Percentiles rank a stretch among this genome's conserved stretches.
Evolutionary conservation across 2,888 invertebrate genomes (phyloP).

Genomic region (Biston stratarius): DNA sequence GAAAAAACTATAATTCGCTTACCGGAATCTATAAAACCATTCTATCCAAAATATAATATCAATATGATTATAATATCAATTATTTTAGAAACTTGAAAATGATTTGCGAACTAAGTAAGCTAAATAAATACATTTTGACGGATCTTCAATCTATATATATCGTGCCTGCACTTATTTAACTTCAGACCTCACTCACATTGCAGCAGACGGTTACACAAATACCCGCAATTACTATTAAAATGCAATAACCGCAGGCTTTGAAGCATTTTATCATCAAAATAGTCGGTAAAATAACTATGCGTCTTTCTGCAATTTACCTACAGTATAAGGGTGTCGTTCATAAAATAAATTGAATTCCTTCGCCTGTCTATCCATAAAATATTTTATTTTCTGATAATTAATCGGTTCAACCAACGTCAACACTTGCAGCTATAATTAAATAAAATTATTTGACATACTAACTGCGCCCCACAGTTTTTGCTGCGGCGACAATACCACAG

Average conservation of each 20-base stretch:
- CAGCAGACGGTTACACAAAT: not conserved
- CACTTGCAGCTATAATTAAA: slow-evolving; percentile 3
- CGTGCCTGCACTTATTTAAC: too few species aligned
- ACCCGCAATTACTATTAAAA: not conserved
- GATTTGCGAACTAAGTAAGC: too few species aligned
- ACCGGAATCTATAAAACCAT: too few species aligned
- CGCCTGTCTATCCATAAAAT: not conserved
- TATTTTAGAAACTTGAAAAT: too few species aligned
- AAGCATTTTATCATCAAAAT: not conserved
- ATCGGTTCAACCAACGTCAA: not conserved
- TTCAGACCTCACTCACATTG: too few species aligned
- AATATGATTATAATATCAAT: too few species aligned
- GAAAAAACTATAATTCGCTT: too few species aligned
- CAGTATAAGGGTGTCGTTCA: not conserved
- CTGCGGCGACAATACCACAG: too few species aligned
- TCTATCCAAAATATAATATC: too few species aligned
- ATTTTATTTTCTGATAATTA: slow-evolving; percentile 3
- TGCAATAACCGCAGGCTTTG: not conserved
- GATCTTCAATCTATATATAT: too few species aligned
- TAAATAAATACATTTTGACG: too few species aligned
- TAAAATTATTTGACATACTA: slow-evolving; percentile 1
- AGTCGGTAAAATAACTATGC: slow-evolving; percentile 6
- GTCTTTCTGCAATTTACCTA: not conserved
- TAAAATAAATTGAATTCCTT: not conserved
- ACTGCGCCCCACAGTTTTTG: not conserved